Evolutionary conservation across 2,113 vertebrate species (phyloP), one percentile per base, ranked within the genome.

Genomic region (Sminthopsis crassicaudata): DNA sequence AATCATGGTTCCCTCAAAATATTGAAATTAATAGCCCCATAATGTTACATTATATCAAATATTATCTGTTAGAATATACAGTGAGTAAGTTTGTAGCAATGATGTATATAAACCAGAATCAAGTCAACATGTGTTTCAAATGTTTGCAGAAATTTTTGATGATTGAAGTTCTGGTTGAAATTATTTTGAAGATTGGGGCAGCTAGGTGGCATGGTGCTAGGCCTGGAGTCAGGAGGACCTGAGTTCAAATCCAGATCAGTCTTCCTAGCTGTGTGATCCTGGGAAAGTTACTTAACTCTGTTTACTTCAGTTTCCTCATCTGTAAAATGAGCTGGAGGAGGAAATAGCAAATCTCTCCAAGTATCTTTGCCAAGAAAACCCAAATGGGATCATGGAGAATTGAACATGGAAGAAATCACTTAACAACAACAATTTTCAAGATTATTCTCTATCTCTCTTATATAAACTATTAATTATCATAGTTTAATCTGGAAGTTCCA

Each of bases 121-220:
- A 76, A 91, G 7, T 93, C 91, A 89, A 91, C 23, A 51, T 84
- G 1, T 42, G 76, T 67, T 23, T 60, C 25, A 60, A 8, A 0
- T 84, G 23, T 91, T 54, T 94, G 46, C 30, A 48, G 46, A 95
- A 95, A 48, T 89, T 94, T 54, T 90, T 94, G 57, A 46, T 36
- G 55, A 22, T 42, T 48, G 2, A 25, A 91, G 23, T 12, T 76
- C 53, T 91, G 42, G 12, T 91, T 94, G 57, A 19, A n/a, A 53
- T 92, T 97, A 84, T 84, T 84, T 42, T 84, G 19, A 84, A 84
- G 27, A 67, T 36, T 36, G 27, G 57, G 27, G 11, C 27, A 36
- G 11, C 57, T 10, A 67, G 30, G 30, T 67, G 11, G 57, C 12
- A 19, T 0, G 16, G 27, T 14, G 30, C 57, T 67, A 11, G 55